These are phyloP conservation scores for Odontocerum albicorne DNA, from an alignment of 2,888 invertebrate species.

Conservation along the genomic window DNA sequence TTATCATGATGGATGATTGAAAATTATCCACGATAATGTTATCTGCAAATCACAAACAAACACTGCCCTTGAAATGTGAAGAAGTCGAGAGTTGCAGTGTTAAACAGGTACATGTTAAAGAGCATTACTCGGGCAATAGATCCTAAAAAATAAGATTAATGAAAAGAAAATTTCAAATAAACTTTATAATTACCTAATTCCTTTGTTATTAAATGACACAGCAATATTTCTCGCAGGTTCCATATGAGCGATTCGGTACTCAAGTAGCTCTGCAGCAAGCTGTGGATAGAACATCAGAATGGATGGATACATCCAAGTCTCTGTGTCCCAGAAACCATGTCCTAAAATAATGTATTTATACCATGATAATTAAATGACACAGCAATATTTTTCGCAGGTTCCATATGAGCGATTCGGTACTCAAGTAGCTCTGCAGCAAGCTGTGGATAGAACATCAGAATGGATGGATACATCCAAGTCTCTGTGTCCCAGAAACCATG, in stretches of 20 bases:
- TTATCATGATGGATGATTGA: too few species aligned
- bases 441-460: constrained; percentile 41
- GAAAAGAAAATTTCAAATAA: too few species aligned
- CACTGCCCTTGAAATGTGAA: too few species aligned
- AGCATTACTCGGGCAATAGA: too few species aligned
- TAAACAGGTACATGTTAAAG: too few species aligned
- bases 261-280: constrained; percentile 42
- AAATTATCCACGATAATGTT: too few species aligned
- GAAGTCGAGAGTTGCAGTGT: too few species aligned
- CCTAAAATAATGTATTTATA: constrained; percentile 41
- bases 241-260: constrained; percentile 43
- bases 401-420: constrained; percentile 42
- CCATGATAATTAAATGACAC: constrained; percentile 42
- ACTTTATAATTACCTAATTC: too few species aligned
- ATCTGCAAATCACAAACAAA: too few species aligned
- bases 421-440: constrained; percentile 43
- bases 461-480: constrained; percentile 49
- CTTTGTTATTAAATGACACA: constrained; percentile 41
- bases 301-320: constrained; percentile 50
- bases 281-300: constrained; percentile 42
- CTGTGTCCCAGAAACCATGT: constrained; percentile 51
- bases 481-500: constrained; percentile 52
- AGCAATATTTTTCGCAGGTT: constrained; percentile 44
- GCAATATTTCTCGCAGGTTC: constrained; percentile 44
- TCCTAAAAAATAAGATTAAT: too few species aligned